Evolutionary conservation across 1,140 invertebrate genomes (phyloP), one percentile per base, ranked within the genome.

Genomic region (Drosophila elegans): DNA sequence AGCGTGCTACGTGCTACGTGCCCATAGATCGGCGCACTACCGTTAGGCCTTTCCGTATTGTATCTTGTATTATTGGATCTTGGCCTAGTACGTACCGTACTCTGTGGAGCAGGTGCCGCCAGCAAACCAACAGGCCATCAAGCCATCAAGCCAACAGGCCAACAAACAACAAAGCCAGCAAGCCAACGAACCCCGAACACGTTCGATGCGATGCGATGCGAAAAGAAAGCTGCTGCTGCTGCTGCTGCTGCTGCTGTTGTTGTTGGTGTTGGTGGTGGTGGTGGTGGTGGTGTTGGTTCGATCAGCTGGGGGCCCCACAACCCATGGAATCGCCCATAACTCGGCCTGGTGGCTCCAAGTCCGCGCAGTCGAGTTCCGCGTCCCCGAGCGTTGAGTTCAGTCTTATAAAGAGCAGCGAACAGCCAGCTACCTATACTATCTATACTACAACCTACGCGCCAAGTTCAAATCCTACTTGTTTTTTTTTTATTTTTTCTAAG

Each of bases 341-440:
- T 89, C 84, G 84, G 80, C 80, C 66, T 55, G 77, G 64, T 80
- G 57, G 60, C 64, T 53, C 73, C 61, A 55, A 74, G 73, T 89
- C 21, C n/a, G 44, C 76, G 68, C 84, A 88, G 84, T 88, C 79
- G 80, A 80, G 80, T 71, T 89, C 79, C 84, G 84, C 77, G 84
- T 84, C 73, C 84, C 51, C 67, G 45, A 80, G 68, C 85, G 84
- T 78, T 62, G 64, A 89, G 84, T 82, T 79, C 66, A 88, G 32
- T 12, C 54, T 72, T 80, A 73, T 62, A 68, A 66, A 36, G 44
- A 59, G 52, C 39, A 41, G 42, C 39, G 44, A 29, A 7, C 49
- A 2, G 46, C 13, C 45, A 51, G 16, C 46, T 54, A 21, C 16
- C 16, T 21, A 21, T 21, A 21, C 16, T 21, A 21, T 1, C 16